A percentile compares a stretch with the other conserved stretches of the same genome.
Conservation (phyloP, 2,888 invertebrate genomes). For the Lithophane semibrunnea region DNA sequence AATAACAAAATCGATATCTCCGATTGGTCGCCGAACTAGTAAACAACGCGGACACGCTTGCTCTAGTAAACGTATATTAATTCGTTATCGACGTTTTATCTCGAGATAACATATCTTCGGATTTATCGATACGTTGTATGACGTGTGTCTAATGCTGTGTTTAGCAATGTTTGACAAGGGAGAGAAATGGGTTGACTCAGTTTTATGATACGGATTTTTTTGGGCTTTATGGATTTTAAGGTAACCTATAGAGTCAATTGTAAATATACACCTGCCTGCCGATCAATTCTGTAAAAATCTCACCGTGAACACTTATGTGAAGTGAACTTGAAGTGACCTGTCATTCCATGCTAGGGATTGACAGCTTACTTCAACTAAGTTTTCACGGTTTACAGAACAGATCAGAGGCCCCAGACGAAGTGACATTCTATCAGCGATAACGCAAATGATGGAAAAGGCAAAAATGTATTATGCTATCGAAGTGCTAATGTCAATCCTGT, state of each 20-base stretch:
- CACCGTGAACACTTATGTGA: too few species aligned
- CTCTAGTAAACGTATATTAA: conserved; percentile 68
- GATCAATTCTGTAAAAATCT: too few species aligned
- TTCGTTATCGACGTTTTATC: conserved; percentile 68
- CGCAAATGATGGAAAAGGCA: too few species aligned
- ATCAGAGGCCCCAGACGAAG: too few species aligned
- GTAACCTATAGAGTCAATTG: not conserved
- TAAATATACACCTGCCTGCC: not conserved
- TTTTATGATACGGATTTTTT: not conserved
- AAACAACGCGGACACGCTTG: conserved; percentile 55
- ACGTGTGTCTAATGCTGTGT: conserved; percentile 47
- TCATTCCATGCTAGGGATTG: too few species aligned
- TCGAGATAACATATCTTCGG: conserved; percentile 60
- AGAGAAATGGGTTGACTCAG: conserved; percentile 6
- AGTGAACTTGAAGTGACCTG: too few species aligned
- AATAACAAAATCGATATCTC: conserved; percentile 61
- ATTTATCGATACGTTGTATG: conserved; percentile 52
- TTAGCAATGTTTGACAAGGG: conserved; percentile 19
- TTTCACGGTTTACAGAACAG: too few species aligned
- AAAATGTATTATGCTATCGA: too few species aligned
- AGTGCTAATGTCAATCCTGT: too few species aligned
- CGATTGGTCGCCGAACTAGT: conserved; percentile 37
- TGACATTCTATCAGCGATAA: too few species aligned
- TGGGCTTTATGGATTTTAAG: not conserved
- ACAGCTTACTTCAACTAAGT: too few species aligned